phyloP scores from a whole-genome alignment of 2,888 invertebrate genomes.

The Scaptomyza cyrtandrae region DNA sequence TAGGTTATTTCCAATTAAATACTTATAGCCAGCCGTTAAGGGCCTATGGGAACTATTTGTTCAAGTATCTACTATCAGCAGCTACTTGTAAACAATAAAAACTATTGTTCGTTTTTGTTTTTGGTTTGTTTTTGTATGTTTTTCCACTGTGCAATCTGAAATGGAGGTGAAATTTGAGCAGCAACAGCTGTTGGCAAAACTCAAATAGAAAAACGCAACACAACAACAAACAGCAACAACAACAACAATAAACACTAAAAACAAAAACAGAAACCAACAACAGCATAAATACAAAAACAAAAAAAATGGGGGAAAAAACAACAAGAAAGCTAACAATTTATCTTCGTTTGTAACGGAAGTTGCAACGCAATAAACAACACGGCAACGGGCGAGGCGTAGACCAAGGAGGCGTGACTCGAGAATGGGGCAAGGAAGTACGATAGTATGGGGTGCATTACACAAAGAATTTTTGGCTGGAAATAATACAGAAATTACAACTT shows the following conservation, averaged over 20 bases:
- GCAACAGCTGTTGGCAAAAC: slow-evolving; percentile 54
- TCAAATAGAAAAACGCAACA: slow-evolving; percentile 45
- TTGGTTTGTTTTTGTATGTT: slow-evolving; percentile 9
- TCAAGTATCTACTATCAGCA: slow-evolving; percentile 13
- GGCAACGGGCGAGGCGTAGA: slow-evolving; percentile 42
- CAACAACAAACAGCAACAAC: slow-evolving; percentile 32
- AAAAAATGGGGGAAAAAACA: slow-evolving; percentile 23
- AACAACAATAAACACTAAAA: slow-evolving; percentile 23
- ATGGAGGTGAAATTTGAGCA: slow-evolving; percentile 41
- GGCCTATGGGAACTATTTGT: background rate
- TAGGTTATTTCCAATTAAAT: slow-evolving; percentile 4
- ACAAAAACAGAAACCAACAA: slow-evolving; percentile 33
- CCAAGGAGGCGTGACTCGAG: slow-evolving; percentile 38
- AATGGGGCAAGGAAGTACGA: slow-evolving; percentile 25
- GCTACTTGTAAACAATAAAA: slow-evolving; percentile 4
- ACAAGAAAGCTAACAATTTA: slow-evolving; percentile 68
- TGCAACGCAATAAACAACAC: slow-evolving; percentile 77
- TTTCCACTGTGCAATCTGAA: slow-evolving; percentile 39
- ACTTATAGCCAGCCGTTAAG: slow-evolving; percentile 27
- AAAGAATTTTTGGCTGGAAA: slow-evolving; percentile 53
- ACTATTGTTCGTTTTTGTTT: background rate
- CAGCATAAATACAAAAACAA: slow-evolving; percentile 23
- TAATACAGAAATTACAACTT: slow-evolving; percentile 51
- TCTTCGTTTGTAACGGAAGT: slow-evolving; percentile 77
- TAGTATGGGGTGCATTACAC: slow-evolving; percentile 58